These are phyloP conservation scores for Sus cebifrons DNA, from an alignment of 2,797 vertebrate genomes.

Conservation along the genomic window DNA sequence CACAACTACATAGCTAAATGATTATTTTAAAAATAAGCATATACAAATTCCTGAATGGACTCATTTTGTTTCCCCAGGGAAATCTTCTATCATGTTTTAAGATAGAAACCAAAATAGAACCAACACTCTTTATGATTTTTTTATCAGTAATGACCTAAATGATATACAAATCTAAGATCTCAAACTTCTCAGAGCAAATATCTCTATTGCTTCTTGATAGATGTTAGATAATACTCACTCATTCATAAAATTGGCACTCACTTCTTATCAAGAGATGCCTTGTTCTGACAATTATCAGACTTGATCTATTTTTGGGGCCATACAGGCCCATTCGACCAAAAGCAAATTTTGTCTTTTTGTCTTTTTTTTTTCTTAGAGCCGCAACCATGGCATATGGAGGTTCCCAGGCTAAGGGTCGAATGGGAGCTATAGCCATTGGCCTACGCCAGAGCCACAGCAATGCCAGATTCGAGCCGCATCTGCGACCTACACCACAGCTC, in stretches of 20 bases:
- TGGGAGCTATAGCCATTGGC: too few species aligned
- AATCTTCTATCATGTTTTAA: conserved; percentile 46
- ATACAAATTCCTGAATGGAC: conserved; percentile 59
- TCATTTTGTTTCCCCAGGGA: conserved; percentile 51
- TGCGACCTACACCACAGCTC: too few species aligned
- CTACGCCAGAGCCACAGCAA: too few species aligned
- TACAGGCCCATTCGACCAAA: neutral
- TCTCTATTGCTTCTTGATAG: neutral
- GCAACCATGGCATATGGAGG: too few species aligned
- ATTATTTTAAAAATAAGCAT: conserved; percentile 58
- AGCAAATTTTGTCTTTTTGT: neutral
- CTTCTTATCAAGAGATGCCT: neutral
- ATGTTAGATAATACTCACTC: conserved; percentile 33
- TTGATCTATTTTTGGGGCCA: neutral
- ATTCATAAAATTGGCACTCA: conserved; percentile 20
- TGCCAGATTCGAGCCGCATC: too few species aligned
- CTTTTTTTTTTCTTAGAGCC: too few species aligned
- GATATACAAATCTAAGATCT: conserved; percentile 11
- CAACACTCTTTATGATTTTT: conserved; percentile 18
- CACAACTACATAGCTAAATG: conserved; percentile 70
- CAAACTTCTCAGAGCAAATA: neutral
- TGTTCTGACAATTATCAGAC: neutral
- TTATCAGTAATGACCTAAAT: conserved; percentile 63
- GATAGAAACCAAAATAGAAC: conserved; percentile 32
- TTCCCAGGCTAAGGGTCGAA: too few species aligned